Base-by-base conservation (phyloP, 2,797 vertebrate genomes). In the Sebastes kiyomatsui region DNA sequence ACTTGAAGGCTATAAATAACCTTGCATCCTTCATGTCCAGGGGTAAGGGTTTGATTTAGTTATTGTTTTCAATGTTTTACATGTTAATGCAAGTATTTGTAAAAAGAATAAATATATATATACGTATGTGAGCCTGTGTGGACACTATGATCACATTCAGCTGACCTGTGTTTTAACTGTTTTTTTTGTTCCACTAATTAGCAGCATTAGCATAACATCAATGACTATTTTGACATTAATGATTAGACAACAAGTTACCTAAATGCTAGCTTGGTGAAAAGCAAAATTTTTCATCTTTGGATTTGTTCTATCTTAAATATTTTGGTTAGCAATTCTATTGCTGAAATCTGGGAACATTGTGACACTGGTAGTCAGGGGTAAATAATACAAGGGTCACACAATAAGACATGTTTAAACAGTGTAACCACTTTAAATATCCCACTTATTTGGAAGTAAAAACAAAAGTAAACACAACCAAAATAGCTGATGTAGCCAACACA, bases 281-380 rank as follows among this genome's bases (percentile, higher is more conserved):
- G 11, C 27, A 68, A 0, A 0, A 28, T 28, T 28, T 42, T 42
- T 1, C 2, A 38, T 38, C 35, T 13, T 38, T 38, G 35, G 12
- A 38, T 38, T 38, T 38, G 12, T 38, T 38, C 4, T 38, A 1
- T 0, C 4, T 38, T 38, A 0, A 2, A 38, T 38, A 38, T 38
- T 38, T 13, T 38, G 0, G 0, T 12, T 2, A 38, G 0, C 12
- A 38, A 38, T 38, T 38, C 0, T 38, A 38, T 38, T 38, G 35
- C 35, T 14, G 35, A 38, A 38, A 38, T 38, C 12, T 38, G 35
- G 12, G 35, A 38, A 38, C 12, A 38, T 38, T 38, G 35, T 38
- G 35, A 38, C 12, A 38, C 35, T 49, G 62, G 22, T 2, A 35
- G n/a, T 0, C 32, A 23, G n/a, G 3, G 14, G 25, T 16, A 9